Conservation (phyloP, 2,888 invertebrate species). For the Pharmacophagus antenor region DNA sequence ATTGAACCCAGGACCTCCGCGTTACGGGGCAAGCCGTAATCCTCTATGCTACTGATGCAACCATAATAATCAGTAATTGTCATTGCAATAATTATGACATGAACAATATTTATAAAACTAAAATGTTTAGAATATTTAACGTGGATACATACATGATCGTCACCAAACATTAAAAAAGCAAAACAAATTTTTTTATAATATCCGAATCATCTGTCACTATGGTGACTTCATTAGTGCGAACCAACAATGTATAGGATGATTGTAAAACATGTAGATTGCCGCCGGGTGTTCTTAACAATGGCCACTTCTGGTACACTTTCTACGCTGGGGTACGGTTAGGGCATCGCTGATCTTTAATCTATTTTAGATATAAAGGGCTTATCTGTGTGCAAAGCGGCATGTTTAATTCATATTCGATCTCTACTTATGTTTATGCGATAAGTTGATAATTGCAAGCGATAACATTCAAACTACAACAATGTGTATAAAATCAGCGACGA, state of each 20-base stretch:
- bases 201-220: conserved; percentile 22
- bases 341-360: conserved; percentile 31
- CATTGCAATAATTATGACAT: too few relatives aligned
- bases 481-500: too few relatives aligned
- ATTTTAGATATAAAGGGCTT: conserved; percentile 9
- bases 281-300: conserved; percentile 40
- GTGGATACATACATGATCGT: too few relatives aligned
- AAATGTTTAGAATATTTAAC: not conserved
- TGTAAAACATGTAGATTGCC: conserved; percentile 40
- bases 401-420: conserved; percentile 14
- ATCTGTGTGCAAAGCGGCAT: conserved; percentile 2
- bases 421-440: conserved; percentile 14
- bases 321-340: conserved; percentile 35
- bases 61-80: too few relatives aligned
- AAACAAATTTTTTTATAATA: not conserved
- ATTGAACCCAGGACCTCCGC: too few relatives aligned
- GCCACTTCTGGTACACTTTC: conserved; percentile 44
- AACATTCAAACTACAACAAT: too few relatives aligned
- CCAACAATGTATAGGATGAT: conserved; percentile 30
- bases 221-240: conserved; percentile 22
- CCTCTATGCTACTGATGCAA: too few relatives aligned
- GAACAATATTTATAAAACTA: not conserved
- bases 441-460: not conserved
- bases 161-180: not conserved
- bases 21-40: too few relatives aligned